Evolutionary conservation across 2,797 vertebrate species (phyloP).

Genomic region (Sitta carolinensis): DNA sequence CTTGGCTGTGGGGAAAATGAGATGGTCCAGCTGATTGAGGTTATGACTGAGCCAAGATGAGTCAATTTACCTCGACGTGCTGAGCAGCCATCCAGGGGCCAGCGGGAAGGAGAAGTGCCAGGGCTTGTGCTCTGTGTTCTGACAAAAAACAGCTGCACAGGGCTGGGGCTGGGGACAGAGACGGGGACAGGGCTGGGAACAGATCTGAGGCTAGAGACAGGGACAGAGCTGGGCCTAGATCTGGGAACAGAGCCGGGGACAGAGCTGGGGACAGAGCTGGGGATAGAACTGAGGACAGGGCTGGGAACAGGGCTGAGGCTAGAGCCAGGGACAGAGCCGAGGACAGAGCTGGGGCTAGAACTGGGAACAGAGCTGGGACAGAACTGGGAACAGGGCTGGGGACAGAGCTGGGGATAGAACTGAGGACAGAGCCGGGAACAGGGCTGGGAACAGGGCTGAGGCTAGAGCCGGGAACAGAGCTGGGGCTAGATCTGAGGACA

Average conservation of each 20-base stretch:
- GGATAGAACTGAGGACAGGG: neutral
- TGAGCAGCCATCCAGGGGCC: slow-evolving; percentile 41
- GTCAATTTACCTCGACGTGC: slow-evolving; percentile 57
- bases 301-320: neutral
- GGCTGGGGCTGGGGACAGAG: neutral
- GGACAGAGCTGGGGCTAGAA: neutral
- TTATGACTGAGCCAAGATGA: slow-evolving; percentile 60
- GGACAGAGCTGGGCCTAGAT: neutral
- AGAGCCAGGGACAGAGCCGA: neutral
- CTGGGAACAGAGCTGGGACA: neutral
- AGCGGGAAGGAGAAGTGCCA: slow-evolving; percentile 3
- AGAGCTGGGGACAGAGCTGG: neutral
- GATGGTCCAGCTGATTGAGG: slow-evolving; percentile 65
- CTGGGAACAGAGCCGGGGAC: neutral
- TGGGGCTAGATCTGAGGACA: neutral
- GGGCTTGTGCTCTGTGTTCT: neutral
- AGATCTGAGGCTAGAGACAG: too few relatives aligned
- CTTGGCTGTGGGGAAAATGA: slow-evolving; percentile 56
- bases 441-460: too few relatives aligned
- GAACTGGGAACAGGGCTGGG: neutral
- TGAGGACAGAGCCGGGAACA: neutral
- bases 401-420: neutral
- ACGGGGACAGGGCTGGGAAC: neutral
- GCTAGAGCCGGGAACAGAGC: neutral
- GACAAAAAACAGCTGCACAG: slow-evolving; percentile 53